Conservation (phyloP, 2,888 invertebrate species). For the Rhorus exstirpatorius region DNA sequence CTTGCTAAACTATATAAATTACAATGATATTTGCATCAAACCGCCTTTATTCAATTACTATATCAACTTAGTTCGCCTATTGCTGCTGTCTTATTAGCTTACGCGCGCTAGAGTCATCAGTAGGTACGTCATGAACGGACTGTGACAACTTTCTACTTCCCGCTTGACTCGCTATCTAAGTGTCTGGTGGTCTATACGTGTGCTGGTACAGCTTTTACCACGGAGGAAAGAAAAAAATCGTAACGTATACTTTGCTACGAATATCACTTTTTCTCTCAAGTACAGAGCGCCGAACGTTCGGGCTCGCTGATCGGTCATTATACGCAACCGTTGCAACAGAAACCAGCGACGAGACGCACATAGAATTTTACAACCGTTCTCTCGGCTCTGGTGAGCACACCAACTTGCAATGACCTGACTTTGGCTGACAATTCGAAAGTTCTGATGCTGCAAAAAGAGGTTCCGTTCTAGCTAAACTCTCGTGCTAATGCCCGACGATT, state of each 20-base stretch:
- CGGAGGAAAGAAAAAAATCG: conserved; percentile 6
- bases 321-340: conserved; percentile 36
- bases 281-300: conserved; percentile 21
- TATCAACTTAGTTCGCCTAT: not conserved
- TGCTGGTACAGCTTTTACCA: conserved; percentile 16
- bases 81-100: conserved; percentile 17
- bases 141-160: conserved; percentile 74
- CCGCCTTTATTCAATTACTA: conserved; percentile 17
- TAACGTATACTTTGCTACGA: conserved; percentile 39
- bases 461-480: conserved; percentile 42
- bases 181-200: not conserved
- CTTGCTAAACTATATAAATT: no score
- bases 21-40: conserved; percentile 30
- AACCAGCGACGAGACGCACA: conserved; percentile 28
- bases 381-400: not conserved
- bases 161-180: conserved; percentile 63
- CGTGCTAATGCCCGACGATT: conserved; percentile 23
- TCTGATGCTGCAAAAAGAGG: conserved; percentile 23
- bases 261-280: conserved; percentile 50
- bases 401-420: conserved; percentile 8
- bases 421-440: conserved; percentile 57
- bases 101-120: not conserved
- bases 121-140: conserved; percentile 41
- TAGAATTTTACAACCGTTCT: conserved; percentile 39
- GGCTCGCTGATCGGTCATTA: conserved; percentile 58